Evolutionary conservation across 2,797 vertebrate species (phyloP).

Genomic region (Argya squamiceps): DNA sequence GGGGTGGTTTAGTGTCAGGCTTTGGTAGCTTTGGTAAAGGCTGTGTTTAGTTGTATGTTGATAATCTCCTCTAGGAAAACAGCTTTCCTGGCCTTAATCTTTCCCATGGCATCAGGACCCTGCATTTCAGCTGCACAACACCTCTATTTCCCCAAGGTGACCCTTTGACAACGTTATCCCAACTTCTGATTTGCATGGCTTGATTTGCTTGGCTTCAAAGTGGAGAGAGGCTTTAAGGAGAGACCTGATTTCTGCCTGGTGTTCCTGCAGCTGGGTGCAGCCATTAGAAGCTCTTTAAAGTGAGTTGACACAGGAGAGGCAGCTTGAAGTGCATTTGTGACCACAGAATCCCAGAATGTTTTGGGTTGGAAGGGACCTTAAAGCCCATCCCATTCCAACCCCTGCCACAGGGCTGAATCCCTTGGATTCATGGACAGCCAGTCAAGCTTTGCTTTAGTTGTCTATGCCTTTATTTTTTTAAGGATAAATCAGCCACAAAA

Average conservation of each 20-base stretch:
- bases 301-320: neutral
- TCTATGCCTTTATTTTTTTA: neutral
- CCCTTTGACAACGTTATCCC: neutral
- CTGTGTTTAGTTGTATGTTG: fast-evolving
- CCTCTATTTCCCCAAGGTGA: neutral
- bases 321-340: neutral
- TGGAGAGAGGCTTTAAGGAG: neutral
- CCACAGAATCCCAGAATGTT: neutral
- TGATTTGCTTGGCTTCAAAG: neutral
- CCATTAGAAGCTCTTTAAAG: neutral
- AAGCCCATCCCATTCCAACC: neutral
- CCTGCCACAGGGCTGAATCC: fast-evolving
- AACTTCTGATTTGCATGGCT: neutral
- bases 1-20: neutral
- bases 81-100: neutral
- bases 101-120: fast-evolving
- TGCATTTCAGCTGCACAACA: neutral
- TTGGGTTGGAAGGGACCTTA: neutral
- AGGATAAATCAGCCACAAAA: neutral
- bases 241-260: neutral
- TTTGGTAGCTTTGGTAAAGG: neutral
- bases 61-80: neutral
- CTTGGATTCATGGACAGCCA: neutral
- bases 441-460: neutral
- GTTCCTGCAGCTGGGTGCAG: neutral